Evolutionary conservation across 2,797 vertebrate species (phyloP), one percentile per base, ranked within the genome.

Genomic region (Remorina albescens): DNA sequence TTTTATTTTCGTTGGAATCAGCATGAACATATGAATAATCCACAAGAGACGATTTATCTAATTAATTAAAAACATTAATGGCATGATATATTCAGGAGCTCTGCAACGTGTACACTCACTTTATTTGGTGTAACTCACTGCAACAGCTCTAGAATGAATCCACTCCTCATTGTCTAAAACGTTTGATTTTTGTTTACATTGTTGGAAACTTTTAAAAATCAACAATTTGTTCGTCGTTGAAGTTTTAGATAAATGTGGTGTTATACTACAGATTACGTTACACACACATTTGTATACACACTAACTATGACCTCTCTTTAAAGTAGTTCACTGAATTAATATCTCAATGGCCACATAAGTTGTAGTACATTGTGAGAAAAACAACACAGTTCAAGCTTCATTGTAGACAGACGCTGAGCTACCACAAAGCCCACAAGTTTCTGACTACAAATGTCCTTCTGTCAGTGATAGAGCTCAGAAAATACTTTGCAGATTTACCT

Each of bases 391-490:
- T 70, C 56, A 46, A 62, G 71, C 66, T n/a, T 74, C 51, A 39
- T 71, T 79, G 57, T 63, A 32, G 49, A 47, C 66, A 72, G 54
- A 70, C 8, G 10, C 69, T 58, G 59, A 84, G n/a, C 57, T 82
- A 53, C 74, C 67, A 77, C 83, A 88, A 76, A 87, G 80, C 59
- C 51, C 28, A 21, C 30, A n/a, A n/a, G 42, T 56, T 47, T 73
- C 74, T 54, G 46, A 80, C 71, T 46, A 60, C 71, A 82, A 77
- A 76, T 61, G 74, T 79, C 77, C 79, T 82, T 86, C 84, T 74
- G 78, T 87, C 74, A 61, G 57, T 23, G 67, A 86, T 67, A 47
- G 80, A 83, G 56, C 53, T 69, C 37, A 47, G 59, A 76, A 64
- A 88, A 75, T 32, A 65, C 67, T 78, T 82, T 54, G 68, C 26